Evolutionary conservation across 2,797 vertebrate species (phyloP).

Genomic region (Neosilurus mollespiculum): DNA sequence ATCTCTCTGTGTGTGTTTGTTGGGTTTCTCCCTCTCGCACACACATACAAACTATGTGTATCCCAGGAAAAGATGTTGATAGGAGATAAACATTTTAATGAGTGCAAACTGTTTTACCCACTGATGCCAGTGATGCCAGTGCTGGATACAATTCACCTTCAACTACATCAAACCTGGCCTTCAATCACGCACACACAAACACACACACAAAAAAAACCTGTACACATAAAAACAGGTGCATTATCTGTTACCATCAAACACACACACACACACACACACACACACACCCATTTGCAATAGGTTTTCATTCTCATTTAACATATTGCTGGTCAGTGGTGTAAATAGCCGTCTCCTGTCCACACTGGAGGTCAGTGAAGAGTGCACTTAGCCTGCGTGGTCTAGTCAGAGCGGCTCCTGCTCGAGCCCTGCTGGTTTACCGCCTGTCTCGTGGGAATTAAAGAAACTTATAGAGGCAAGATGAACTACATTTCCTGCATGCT

Average conservation of each 20-base stretch:
- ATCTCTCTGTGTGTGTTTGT: too few species aligned
- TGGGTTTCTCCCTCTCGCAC: too few species aligned
- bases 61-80: background rate
- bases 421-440: slow-evolving; percentile 35
- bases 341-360: background rate
- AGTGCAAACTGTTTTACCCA: background rate
- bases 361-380: slow-evolving; percentile 26
- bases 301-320: background rate
- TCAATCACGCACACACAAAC: slow-evolving; percentile 7
- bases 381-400: slow-evolving; percentile 20
- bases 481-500: slow-evolving; percentile 52
- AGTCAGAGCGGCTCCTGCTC: slow-evolving; percentile 16
- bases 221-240: slow-evolving; percentile 9
- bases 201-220: background rate
- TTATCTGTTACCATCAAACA: slow-evolving; percentile 32
- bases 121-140: background rate
- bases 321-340: background rate
- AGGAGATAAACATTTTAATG: background rate
- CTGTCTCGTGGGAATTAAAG: slow-evolving; percentile 18
- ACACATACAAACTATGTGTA: too few species aligned
- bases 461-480: slow-evolving; percentile 47
- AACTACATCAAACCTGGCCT: background rate
- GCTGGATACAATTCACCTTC: slow-evolving; percentile 1
- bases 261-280: background rate
- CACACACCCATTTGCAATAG: slow-evolving; percentile 1